phyloP scores from a whole-genome alignment of 2,113 vertebrate genomes.

The Tylochromis polylepis region DNA sequence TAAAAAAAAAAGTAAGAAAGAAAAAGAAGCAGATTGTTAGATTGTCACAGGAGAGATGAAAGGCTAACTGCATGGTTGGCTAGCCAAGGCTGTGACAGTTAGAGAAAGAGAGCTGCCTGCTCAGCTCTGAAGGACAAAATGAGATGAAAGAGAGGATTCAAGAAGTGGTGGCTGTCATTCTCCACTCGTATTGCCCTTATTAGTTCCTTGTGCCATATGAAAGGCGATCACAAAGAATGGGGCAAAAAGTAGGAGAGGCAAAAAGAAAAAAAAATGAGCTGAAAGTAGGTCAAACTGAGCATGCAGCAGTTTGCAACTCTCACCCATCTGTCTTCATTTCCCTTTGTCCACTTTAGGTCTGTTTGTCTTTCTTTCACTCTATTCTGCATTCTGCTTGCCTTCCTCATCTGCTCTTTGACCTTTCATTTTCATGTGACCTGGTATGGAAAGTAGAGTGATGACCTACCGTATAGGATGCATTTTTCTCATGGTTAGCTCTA shows the following conservation, averaged over 20 bases:
- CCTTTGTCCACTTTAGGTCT: conserved; percentile 23
- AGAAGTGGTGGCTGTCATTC: background rate
- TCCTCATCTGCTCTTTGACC: conserved; percentile 9
- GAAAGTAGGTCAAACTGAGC: conserved; percentile 60
- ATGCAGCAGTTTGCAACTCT: conserved; percentile 16
- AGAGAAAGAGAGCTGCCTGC: background rate
- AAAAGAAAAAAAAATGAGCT: background rate
- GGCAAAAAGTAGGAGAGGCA: background rate
- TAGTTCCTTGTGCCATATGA: conserved; percentile 51
- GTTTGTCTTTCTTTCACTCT: background rate
- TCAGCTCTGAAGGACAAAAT: conserved; percentile 19
- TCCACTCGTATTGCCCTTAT: conserved; percentile 10
- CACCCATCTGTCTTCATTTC: conserved; percentile 45
- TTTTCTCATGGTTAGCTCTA: background rate
- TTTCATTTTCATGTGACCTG: conserved; percentile 16
- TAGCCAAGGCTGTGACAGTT: conserved; percentile 16
- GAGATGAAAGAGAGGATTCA: conserved; percentile 28
- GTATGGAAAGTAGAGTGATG: background rate
- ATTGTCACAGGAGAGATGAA: conserved; percentile 30
- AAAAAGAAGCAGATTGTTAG: conserved; percentile 24
- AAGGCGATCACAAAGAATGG: conserved; percentile 32
- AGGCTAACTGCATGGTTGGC: conserved; percentile 19
- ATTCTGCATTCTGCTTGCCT: background rate
- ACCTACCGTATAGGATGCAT: background rate
- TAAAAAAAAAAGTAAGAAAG: background rate